These are phyloP conservation scores for Oncorhynchus nerka DNA, from an alignment of 2,113 vertebrate species.

Conservation along the genomic window DNA sequence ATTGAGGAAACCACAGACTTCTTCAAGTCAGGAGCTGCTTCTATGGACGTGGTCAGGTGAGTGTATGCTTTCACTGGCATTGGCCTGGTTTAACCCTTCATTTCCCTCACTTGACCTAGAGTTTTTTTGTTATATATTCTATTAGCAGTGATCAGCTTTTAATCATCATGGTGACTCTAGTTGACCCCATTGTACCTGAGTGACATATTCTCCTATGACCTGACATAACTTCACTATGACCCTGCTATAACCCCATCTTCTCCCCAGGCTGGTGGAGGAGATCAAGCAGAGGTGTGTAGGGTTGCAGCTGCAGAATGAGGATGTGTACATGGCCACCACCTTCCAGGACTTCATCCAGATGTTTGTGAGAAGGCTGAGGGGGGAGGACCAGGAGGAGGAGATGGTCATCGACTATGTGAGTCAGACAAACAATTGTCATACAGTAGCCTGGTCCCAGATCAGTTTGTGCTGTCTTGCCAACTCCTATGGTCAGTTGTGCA, in stretches of 20 bases:
- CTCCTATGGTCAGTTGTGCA: no score
- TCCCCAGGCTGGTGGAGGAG: conserved; percentile 82
- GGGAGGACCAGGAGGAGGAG: conserved; percentile 75
- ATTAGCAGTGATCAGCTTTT: neutral
- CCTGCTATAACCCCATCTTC: neutral
- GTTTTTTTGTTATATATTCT: neutral
- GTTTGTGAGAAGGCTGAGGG: conserved; percentile 79
- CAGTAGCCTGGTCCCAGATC: neutral
- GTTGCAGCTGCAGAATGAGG: conserved; percentile 81
- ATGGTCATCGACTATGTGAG: conserved; percentile 78
- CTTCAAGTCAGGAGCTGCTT: conserved; percentile 87
- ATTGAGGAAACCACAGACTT: conserved; percentile 84
- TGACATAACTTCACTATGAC: neutral
- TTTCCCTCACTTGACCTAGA: neutral
- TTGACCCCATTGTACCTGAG: neutral
- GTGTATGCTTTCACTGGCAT: neutral
- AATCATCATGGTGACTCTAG: neutral
- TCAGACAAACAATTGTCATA: neutral
- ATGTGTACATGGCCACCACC: conserved; percentile 86
- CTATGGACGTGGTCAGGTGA: conserved; percentile 88
- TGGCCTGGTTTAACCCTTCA: neutral
- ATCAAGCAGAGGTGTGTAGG: conserved; percentile 74
- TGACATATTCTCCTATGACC: neutral
- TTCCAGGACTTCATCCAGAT: conserved; percentile 85
- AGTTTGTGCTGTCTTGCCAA: no score